Evolutionary conservation across 2,888 invertebrate species (phyloP), one percentile per base, ranked within the genome.

Genomic region (Cyrtodaria siliqua): DNA sequence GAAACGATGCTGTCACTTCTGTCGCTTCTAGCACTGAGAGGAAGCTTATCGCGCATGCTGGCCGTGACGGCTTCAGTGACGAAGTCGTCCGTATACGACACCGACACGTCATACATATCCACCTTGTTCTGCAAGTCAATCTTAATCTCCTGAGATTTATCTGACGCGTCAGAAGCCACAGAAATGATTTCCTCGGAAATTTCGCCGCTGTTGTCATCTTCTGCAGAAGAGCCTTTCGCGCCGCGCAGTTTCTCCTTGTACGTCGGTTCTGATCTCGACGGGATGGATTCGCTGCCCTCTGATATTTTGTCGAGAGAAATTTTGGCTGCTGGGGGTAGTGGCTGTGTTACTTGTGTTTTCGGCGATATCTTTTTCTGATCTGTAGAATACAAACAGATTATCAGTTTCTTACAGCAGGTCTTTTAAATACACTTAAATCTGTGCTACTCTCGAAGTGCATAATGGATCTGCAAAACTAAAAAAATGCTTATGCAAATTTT

Each of bases 201-300:
- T 53, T 76, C 75, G 6, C 69, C 70, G 26, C 59, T 76, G 29
- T 67, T 76, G 38, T 64, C 68, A 9, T 56, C 60, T 4, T 64
- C 64, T 1, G 33, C 55, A 16, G 47, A 44, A 20, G 66, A 56
- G 27, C 40, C 59, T 59, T 52, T 57, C 18, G 38, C 29, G 24
- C 53, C 50, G 27, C 9, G 47, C 49, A 27, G 33, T 38, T 24
- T 40, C 18, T 56, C 56, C 40, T 63, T 69, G 44, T 44, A 44
- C 4, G 44, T 44, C 3, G 20, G 4, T 16, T 44, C 44, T 4
- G 44, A 44, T 8, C 66, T 27, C 2, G 66, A 52, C 6, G 70
- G 66, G 12, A 52, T 29, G 9, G 86, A 82, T 71, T 88, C 90
- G 49, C 87, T 88, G 12, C 84, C 87, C 55, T 90, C 90, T 1